Percentiles rank a stretch among this genome's conserved stretches.
Conservation (phyloP, 2,888 invertebrate species). For the Calameuta idolon region DNA sequence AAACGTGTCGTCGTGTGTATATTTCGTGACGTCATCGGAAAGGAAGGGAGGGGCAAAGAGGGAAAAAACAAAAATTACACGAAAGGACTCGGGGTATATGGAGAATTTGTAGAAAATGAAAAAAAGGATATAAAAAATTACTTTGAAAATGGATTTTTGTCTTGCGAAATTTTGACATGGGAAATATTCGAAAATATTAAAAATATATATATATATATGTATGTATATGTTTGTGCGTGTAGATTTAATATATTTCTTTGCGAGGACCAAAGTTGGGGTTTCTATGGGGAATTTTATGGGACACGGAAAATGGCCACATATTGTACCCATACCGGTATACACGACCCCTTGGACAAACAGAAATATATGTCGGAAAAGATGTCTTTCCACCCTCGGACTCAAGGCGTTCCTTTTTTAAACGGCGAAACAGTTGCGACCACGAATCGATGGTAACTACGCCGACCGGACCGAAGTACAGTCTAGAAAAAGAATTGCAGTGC, state of each 20-base stretch:
- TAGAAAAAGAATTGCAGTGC: slow-evolving; percentile 29
- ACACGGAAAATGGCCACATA: slow-evolving; percentile 52
- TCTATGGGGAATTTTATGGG: slow-evolving; percentile 22
- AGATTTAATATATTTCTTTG: background rate
- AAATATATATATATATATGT: too few relatives aligned
- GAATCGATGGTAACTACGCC: slow-evolving; percentile 67
- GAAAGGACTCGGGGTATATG: too few relatives aligned
- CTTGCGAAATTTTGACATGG: background rate
- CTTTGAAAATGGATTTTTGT: background rate
- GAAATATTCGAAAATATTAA: background rate
- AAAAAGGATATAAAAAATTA: background rate
- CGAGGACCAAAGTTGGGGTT: background rate
- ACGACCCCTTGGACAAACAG: slow-evolving; percentile 62
- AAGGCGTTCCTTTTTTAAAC: slow-evolving; percentile 63
- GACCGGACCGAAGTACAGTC: slow-evolving; percentile 64
- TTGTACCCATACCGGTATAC: slow-evolving; percentile 45
- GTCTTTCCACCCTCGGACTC: slow-evolving; percentile 56
- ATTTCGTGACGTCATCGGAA: slow-evolving; percentile 35
- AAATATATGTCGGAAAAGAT: slow-evolving; percentile 62
- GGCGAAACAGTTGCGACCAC: slow-evolving; percentile 66
- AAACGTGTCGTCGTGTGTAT: slow-evolving; percentile 26
- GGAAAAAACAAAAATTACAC: slow-evolving; percentile 12
- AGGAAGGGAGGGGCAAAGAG: slow-evolving; percentile 24
- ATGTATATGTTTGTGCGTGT: background rate
- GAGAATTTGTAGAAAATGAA: too few relatives aligned